A percentile compares a stretch with the other conserved stretches of the same genome.
Evolutionary conservation across 2,113 vertebrate genomes (phyloP).

Genomic region (Neoarius graeffei): DNA sequence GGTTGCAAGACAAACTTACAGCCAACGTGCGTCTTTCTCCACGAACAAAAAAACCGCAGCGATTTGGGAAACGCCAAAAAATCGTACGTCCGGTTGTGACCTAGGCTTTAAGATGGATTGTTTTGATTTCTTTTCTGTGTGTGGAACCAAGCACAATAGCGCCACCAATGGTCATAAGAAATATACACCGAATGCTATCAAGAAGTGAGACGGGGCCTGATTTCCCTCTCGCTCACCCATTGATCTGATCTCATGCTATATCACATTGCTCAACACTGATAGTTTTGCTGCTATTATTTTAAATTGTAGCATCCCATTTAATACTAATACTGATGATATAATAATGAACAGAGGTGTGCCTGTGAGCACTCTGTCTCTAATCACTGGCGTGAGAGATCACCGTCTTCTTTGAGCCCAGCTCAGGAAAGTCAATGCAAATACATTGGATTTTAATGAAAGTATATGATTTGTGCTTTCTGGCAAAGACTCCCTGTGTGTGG

Average conservation of each 20-base stretch:
- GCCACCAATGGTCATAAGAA: neutral
- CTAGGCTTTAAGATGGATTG: neutral
- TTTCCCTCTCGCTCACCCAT: neutral
- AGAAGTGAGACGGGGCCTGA: neutral
- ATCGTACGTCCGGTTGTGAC: too few relatives aligned
- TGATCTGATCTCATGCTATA: neutral
- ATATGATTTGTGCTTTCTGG: neutral
- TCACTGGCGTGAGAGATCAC: neutral
- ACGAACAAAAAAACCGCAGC: too few relatives aligned
- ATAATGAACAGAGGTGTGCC: neutral
- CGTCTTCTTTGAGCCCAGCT: neutral
- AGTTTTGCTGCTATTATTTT: neutral
- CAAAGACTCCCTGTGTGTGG: neutral
- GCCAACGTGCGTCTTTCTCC: too few relatives aligned
- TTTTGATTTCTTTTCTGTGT: neutral
- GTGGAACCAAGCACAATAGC: neutral
- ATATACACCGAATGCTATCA: neutral
- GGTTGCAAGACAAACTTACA: too few relatives aligned
- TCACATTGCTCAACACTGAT: neutral
- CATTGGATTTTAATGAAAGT: neutral
- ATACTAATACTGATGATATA: neutral
- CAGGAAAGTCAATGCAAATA: conserved; percentile 14
- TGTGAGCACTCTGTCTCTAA: neutral
- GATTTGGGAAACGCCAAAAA: too few relatives aligned
- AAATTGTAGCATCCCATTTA: neutral